Conservation (phyloP, 2,888 invertebrate genomes). For the Drosophila yooni region DNA sequence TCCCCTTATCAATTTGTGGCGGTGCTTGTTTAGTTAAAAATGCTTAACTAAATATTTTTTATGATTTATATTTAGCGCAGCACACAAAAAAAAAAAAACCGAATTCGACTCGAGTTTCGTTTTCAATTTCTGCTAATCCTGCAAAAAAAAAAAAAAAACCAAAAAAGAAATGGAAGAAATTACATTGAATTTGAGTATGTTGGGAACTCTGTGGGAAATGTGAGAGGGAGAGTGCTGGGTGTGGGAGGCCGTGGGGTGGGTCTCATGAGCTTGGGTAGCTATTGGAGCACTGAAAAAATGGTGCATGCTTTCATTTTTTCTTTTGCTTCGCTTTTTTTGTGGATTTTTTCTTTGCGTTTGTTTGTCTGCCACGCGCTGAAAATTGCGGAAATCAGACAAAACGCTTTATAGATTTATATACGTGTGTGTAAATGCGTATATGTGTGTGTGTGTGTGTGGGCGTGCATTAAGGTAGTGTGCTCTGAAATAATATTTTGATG, state of each 20-base stretch:
- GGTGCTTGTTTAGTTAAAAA: conserved; percentile 55
- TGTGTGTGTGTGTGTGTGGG: neutral
- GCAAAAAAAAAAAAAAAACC: conserved; percentile 8
- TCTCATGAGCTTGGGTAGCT: neutral
- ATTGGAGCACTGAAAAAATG: conserved; percentile 31
- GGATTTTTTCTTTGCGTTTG: conserved; percentile 26
- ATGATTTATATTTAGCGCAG: conserved; percentile 52
- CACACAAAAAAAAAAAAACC: conserved; percentile 1
- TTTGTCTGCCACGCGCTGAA: conserved; percentile 49
- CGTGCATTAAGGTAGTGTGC: conserved; percentile 6
- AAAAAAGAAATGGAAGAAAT: conserved; percentile 39
- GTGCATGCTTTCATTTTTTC: conserved; percentile 30
- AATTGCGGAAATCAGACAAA: conserved; percentile 46
- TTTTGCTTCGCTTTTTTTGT: conserved; percentile 11
- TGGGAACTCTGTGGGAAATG: conserved; percentile 19
- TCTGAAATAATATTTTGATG: conserved; percentile 47
- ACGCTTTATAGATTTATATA: conserved; percentile 12
- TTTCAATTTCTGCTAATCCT: conserved; percentile 71
- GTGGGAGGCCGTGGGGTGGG: neutral
- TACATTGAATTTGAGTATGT: conserved; percentile 60
- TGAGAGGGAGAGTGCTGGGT: neutral
- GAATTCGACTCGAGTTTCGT: conserved; percentile 23
- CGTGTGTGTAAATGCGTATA: neutral
- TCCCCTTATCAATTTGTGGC: conserved; percentile 15
- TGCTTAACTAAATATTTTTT: conserved; percentile 66